phyloP scores from a whole-genome alignment of 2,113 vertebrate species.

The Asarcornis scutulata region DNA sequence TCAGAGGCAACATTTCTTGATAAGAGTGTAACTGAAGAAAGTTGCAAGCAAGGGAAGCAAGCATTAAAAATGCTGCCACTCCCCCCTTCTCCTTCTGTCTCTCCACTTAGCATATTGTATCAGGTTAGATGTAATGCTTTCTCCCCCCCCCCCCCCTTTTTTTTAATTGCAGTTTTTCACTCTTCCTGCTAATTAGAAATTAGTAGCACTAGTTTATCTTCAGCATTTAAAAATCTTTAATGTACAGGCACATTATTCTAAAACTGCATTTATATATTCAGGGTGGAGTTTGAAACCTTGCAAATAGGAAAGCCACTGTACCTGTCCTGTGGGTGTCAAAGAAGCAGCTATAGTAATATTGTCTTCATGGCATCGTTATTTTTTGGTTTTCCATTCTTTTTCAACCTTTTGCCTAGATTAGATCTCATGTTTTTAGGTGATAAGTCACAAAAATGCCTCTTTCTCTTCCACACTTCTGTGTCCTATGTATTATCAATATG shows the following conservation, averaged over 20 bases:
- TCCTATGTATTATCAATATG: background rate
- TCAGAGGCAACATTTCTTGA: background rate
- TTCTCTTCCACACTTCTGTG: background rate
- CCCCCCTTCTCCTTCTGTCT: background rate
- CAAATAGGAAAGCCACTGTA: fast-evolving
- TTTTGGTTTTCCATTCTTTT: background rate
- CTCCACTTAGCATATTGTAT: background rate
- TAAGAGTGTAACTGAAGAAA: background rate
- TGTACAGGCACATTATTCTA: background rate
- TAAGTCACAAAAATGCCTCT: background rate
- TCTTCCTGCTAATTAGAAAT: background rate
- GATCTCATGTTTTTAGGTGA: background rate
- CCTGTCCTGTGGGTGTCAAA: background rate
- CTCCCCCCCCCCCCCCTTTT: background rate
- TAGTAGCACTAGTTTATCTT: background rate
- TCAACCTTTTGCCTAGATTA: background rate
- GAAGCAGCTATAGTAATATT: background rate
- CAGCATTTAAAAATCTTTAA: fast-evolving
- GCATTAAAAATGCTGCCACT: background rate
- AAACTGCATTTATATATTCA: background rate
- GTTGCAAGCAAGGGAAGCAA: background rate
- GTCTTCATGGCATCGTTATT: background rate
- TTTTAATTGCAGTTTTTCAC: background rate
- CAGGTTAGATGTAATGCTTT: background rate
- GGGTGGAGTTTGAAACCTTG: background rate